Base-by-base conservation (phyloP, 2,888 invertebrate genomes). In the Syritta pipiens region DNA sequence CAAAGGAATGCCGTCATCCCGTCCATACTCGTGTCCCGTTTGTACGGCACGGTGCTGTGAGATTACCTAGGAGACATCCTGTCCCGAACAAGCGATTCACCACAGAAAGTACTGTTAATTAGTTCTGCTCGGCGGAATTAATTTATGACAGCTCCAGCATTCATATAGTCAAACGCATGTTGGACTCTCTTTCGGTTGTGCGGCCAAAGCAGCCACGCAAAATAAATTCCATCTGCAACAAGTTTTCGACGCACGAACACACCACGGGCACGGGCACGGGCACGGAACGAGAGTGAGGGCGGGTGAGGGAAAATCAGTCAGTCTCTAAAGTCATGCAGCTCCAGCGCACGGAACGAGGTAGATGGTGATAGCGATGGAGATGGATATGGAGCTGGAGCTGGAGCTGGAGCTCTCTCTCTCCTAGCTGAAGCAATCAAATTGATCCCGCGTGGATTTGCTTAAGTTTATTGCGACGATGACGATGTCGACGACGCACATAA, bases 71-170 rank as follows among this genome's bases (percentile, higher is more conserved):
- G 72, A 42, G 49, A 55, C 63, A 79, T 74, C 68, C 62, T 67
- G 28, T 65, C 48, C 37, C 20, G 14, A 44, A 62, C 60, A 59
- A n/a, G 19, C 59, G 67, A 55, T 68, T 35, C 67, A 35, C 42
- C 65, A 49, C 40, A 42, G 49, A 55, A 60, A 67, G 65, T 71
- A 55, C 72, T 79, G 77, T 72, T 79, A 79, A 79, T 79, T 79
- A 79, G 77, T 49, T 49, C 44, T 72, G 60, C 67, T 79, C 32
- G 10, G 35, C 35, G 55, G 49, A 79, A 79, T 72, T 72, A 79
- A 79, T 79, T 79, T 79, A 79, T 79, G 77, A 79, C 77, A 72
- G 67, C 49, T 74, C 67, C 67, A 74, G n/a, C n/a, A n/a, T n/a
- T n/a, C 79, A 79, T 72, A 79, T 74, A 62, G 67, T 67, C 65